These are phyloP conservation scores for Prionailurus bengalensis DNA, from an alignment of 2,113 vertebrate genomes.

Conservation along the genomic window DNA sequence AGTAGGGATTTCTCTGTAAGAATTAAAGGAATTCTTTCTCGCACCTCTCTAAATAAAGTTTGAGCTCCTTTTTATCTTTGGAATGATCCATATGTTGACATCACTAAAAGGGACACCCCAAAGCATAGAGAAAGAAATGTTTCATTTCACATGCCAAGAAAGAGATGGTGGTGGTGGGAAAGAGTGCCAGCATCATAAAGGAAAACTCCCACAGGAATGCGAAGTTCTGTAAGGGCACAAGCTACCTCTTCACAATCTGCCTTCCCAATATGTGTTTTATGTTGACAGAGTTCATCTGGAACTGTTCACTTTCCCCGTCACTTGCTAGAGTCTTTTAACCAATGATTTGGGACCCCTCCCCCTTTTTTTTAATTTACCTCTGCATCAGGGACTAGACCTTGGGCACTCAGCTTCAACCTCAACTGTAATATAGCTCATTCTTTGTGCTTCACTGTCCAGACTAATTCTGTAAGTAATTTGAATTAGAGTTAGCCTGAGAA, in stretches of 20 bases:
- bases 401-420: not conserved
- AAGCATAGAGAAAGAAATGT: not conserved
- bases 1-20: not conserved
- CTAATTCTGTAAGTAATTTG: slow-evolving; percentile 27
- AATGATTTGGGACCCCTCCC: not conserved
- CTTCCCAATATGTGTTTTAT: not conserved
- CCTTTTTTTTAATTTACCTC: not conserved
- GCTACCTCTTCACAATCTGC: not conserved
- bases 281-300: not conserved
- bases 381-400: not conserved
- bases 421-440: not conserved
- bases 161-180: not conserved
- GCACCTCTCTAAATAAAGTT: not conserved
- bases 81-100: not conserved
- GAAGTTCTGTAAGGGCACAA: not conserved
- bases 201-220: not conserved
- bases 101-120: not conserved
- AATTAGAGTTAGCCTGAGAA: not conserved
- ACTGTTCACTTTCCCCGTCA: not conserved
- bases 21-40: not conserved
- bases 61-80: not conserved
- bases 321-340: not conserved
- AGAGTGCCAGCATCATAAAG: not conserved
- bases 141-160: not conserved
- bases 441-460: not conserved